Evolutionary conservation across 1,140 invertebrate genomes (phyloP), one percentile per base, ranked within the genome.

Genomic region (Zaprionus ghesquierei): DNA sequence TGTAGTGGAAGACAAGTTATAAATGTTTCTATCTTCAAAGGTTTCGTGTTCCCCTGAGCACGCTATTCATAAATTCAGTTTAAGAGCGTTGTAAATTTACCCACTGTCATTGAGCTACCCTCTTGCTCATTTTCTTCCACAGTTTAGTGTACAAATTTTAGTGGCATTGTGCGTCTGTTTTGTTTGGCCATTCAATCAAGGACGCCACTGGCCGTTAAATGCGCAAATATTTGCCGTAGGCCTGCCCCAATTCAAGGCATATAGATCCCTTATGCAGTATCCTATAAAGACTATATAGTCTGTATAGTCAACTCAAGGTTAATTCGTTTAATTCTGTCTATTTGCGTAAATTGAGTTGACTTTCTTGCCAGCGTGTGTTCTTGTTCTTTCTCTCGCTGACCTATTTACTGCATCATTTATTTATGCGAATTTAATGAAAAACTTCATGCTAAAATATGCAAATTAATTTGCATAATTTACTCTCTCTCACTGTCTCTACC

Each of bases 151-250:
- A 38, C 59, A 81, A 80, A 86, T 81, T 66, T 81, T 59, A 58
- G 59, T 77, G 38, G 58, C 31, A 51, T 61, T 29, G 27, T 56
- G 51, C 38, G 41, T 65, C 59, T 65, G 25, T 63, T 35, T 53
- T 86, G 61, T 81, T 86, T 87, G 75, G 75, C 41, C 50, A 78
- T 78, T 81, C 81, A 86, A 87, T 86, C 70, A 87, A 86, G 75
- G 75, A 38, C 66, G 41, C 56, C 75, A 69, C 44, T 46, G 64
- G 75, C 70, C 79, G 81, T 87, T 86, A 73, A 79, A 72, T 72
- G 81, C 72, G 63, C 69, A 81, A 86, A 87, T 81, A 86, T 86
- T 85, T 63, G 54, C 41, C n/a, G 13, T 27, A 62, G 58, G 74
- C 65, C 73, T 70, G 60, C 18, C 61, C 35, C 65, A 75, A 79